Evolutionary conservation across 2,797 vertebrate genomes (phyloP).

Genomic region (Thunnus albacares): DNA sequence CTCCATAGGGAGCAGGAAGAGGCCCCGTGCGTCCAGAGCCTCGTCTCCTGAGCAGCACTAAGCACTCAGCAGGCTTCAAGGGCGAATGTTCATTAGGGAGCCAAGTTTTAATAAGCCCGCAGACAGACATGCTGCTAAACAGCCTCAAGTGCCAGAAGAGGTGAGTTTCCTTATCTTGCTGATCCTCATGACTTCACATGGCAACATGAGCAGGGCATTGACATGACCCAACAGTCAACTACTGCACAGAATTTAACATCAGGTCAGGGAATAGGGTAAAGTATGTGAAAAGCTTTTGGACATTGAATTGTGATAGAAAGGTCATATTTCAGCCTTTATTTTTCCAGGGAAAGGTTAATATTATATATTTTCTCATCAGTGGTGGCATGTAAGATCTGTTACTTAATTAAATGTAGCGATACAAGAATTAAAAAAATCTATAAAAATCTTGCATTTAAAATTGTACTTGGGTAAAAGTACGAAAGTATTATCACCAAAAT

Average conservation of each 20-base stretch:
- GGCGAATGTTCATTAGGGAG: constrained; percentile 83
- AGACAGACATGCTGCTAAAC: constrained; percentile 85
- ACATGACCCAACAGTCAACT: constrained; percentile 48
- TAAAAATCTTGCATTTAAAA: too few relatives aligned
- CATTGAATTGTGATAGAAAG: background rate
- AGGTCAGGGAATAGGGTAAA: constrained; percentile 9
- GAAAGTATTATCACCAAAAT: too few relatives aligned
- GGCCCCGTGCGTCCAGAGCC: constrained; percentile 76
- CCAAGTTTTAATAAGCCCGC: constrained; percentile 85
- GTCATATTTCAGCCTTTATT: constrained; percentile 17
- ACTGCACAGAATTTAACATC: constrained; percentile 32
- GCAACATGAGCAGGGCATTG: constrained; percentile 62
- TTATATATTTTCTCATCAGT: background rate
- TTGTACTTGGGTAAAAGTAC: too few relatives aligned
- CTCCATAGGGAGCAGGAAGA: constrained; percentile 83
- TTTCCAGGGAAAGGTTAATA: constrained; percentile 6
- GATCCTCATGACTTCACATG: constrained; percentile 78
- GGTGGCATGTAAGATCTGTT: background rate
- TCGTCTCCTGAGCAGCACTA: constrained; percentile 78
- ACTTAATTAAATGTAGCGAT: background rate
- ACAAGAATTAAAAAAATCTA: background rate
- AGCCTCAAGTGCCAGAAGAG: constrained; percentile 81
- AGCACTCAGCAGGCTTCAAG: constrained; percentile 84
- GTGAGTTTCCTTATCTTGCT: constrained; percentile 76
- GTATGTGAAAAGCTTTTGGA: background rate